Evolutionary conservation across 30 jellyfish, hydroid and myxozoan genomes (phyloP).

Genomic region (Hydractinia echinata): DNA sequence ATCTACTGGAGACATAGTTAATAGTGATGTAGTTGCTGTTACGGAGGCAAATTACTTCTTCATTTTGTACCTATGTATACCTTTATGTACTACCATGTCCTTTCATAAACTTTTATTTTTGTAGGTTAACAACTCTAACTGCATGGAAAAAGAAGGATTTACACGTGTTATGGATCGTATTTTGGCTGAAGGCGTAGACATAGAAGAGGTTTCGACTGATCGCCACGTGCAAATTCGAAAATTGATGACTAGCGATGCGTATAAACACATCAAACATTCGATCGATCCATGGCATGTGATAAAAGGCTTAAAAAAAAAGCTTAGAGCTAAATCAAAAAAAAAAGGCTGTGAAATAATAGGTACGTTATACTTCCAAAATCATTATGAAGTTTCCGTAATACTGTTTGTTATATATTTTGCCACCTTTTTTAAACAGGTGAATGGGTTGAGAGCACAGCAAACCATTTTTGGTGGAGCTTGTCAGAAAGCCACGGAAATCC

Average conservation of each 20-base stretch:
- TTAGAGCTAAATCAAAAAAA: neutral
- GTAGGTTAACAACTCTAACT: too few relatives aligned
- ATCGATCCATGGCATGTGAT: neutral
- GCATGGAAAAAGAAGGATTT: too few relatives aligned
- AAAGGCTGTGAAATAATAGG: neutral
- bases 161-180: too few relatives aligned
- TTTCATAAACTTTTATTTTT: too few relatives aligned
- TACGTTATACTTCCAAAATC: too few relatives aligned
- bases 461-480: constrained; percentile 1
- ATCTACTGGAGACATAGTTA: neutral
- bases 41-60: neutral
- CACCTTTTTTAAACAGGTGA: too few relatives aligned
- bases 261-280: neutral
- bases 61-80: too few relatives aligned
- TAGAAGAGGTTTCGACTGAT: neutral
- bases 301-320: neutral
- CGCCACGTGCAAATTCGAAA: neutral
- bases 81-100: too few relatives aligned
- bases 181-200: neutral
- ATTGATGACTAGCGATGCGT: neutral
- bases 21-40: neutral
- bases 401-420: too few relatives aligned
- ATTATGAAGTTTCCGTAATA: too few relatives aligned
- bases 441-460: neutral
- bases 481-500: neutral